Conservation (phyloP, 2,797 vertebrate genomes). For the Sardinella longiceps region DNA sequence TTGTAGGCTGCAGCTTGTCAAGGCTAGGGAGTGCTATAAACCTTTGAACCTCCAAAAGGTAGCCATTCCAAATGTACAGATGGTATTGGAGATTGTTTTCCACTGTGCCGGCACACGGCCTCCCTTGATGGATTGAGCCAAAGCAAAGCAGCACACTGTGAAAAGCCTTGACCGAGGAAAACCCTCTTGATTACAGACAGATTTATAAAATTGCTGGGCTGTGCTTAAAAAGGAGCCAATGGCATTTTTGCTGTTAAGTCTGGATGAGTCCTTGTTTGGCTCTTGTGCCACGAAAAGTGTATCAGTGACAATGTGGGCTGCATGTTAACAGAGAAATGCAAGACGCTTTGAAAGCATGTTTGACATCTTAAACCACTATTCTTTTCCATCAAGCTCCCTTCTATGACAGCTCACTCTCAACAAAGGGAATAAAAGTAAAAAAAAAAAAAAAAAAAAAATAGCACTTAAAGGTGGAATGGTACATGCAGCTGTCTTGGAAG, state of each 20-base stretch:
- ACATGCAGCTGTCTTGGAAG: background rate
- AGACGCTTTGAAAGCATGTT: background rate
- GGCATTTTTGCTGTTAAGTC: background rate
- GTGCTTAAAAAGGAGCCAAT: background rate
- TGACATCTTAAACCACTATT: background rate
- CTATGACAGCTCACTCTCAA: constrained; percentile 14
- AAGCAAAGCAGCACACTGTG: background rate
- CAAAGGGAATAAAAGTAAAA: background rate
- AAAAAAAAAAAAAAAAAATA: background rate
- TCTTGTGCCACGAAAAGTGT: background rate
- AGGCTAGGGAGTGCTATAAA: background rate
- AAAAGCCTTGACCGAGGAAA: constrained; percentile 4
- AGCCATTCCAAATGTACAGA: background rate
- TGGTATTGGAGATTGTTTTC: background rate
- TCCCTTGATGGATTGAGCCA: background rate
- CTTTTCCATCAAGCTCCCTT: background rate
- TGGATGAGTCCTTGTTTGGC: background rate
- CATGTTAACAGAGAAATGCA: background rate
- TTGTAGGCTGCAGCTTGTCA: background rate
- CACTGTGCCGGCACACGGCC: background rate
- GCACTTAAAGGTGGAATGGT: background rate
- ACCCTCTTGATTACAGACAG: background rate
- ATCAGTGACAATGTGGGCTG: constrained; percentile 9
- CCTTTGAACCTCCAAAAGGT: background rate
- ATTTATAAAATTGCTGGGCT: background rate